phyloP scores from a whole-genome alignment of 2,113 vertebrate species.

The Neodon shergylaensis region DNA sequence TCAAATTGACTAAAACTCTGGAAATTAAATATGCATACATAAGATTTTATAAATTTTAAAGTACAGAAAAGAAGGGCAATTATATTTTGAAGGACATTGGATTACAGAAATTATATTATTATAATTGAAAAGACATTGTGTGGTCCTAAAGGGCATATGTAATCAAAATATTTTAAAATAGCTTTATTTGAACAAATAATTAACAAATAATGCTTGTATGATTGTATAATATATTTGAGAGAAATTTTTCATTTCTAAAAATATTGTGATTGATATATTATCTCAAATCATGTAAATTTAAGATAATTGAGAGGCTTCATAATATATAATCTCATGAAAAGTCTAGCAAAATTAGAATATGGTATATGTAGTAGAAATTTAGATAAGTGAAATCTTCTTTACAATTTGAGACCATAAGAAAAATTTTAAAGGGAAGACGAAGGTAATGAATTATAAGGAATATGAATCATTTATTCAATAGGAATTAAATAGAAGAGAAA shows the following conservation, averaged over 20 bases:
- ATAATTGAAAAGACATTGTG: background rate
- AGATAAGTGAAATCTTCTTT: background rate
- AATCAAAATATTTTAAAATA: background rate
- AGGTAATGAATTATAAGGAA: background rate
- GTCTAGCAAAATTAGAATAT: background rate
- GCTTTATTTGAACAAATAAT: background rate
- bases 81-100: background rate
- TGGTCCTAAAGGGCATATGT: background rate
- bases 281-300: background rate
- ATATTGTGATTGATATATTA: slow-evolving; percentile 5
- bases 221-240: background rate
- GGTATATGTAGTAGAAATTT: background rate
- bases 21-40: background rate
- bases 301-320: background rate
- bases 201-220: background rate
- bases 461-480: slow-evolving; percentile 12
- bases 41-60: background rate
- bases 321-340: background rate
- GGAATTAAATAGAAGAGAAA: background rate
- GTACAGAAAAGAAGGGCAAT: background rate
- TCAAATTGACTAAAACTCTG: background rate
- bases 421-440: background rate
- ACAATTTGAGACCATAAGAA: background rate
- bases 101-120: background rate
- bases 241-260: background rate